Percentiles rank a stretch among this genome's conserved stretches.
These are phyloP conservation scores for Bubalus kerabau DNA, from an alignment of 2,113 vertebrate species.

Conservation along the genomic window DNA sequence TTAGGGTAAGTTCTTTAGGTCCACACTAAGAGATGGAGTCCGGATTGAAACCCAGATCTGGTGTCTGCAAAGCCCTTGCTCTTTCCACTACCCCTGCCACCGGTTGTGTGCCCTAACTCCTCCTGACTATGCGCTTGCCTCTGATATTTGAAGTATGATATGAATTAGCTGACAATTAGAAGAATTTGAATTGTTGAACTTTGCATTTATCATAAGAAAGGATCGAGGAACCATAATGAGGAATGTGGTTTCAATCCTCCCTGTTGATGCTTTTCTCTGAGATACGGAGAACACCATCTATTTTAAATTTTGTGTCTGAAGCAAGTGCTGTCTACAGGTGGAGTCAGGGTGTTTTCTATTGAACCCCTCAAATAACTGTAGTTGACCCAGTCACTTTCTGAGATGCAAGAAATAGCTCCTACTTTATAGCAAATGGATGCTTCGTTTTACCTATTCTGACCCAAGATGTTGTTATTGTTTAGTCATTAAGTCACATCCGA, in stretches of 20 bases:
- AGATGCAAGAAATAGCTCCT: background rate
- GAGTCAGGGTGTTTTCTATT: background rate
- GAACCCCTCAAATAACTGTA: background rate
- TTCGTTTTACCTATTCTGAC: background rate
- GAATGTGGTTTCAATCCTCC: background rate
- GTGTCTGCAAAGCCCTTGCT: background rate
- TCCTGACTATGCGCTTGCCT: background rate
- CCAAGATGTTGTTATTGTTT: background rate
- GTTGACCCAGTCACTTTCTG: background rate
- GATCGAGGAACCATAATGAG: background rate
- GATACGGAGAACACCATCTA: background rate
- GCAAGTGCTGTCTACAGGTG: background rate
- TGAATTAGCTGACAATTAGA: background rate
- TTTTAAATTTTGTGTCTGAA: slow-evolving; percentile 29
- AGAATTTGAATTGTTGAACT: background rate
- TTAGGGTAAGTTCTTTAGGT: background rate
- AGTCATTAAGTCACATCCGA: background rate
- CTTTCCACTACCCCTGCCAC: background rate
- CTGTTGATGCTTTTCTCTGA: background rate
- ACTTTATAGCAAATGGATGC: background rate
- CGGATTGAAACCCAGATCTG: background rate
- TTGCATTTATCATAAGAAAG: background rate
- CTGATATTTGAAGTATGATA: background rate
- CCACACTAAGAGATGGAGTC: background rate
- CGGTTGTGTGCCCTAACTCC: background rate